Evolutionary conservation across 2,888 invertebrate genomes (phyloP).

Genomic region (Acanthopleura granulata): DNA sequence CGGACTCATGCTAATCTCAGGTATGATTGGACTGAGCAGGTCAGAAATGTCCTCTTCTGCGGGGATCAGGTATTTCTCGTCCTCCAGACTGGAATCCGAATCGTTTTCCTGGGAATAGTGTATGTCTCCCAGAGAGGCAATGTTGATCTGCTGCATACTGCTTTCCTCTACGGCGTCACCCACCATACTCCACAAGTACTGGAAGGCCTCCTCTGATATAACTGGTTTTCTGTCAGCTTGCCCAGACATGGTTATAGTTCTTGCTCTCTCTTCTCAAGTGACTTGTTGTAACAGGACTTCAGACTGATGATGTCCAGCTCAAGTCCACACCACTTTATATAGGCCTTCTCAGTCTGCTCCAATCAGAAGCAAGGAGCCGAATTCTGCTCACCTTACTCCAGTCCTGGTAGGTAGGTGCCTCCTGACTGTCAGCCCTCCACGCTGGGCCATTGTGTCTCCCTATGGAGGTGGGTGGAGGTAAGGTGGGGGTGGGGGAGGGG

Average conservation of each 20-base stretch:
- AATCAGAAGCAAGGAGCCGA: background rate
- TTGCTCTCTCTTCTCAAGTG: background rate
- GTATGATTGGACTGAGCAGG: slow-evolving; percentile 10
- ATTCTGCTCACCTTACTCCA: background rate
- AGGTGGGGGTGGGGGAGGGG: background rate
- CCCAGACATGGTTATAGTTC: slow-evolving; percentile 12
- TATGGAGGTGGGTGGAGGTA: background rate
- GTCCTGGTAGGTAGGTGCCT: background rate
- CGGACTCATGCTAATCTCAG: slow-evolving; percentile 3
- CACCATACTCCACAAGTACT: slow-evolving; percentile 13
- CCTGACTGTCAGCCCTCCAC: background rate
- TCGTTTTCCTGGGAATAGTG: background rate
- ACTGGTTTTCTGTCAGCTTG: background rate
- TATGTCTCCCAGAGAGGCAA: background rate
- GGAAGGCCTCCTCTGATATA: slow-evolving; percentile 16
- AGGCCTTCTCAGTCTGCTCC: background rate
- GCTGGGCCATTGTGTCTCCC: background rate
- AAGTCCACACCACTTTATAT: slow-evolving; percentile 4
- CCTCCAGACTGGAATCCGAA: slow-evolving; percentile 8
- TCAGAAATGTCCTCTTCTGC: slow-evolving; percentile 12
- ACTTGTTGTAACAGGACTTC: slow-evolving; percentile 14
- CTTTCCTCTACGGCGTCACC: slow-evolving; percentile 2
- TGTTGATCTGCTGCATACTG: background rate
- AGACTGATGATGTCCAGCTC: slow-evolving; percentile 11
- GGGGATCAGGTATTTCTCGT: slow-evolving; percentile 4